These are phyloP conservation scores for Harpalus rubripes DNA, from an alignment of 2,888 invertebrate species.

Conservation along the genomic window DNA sequence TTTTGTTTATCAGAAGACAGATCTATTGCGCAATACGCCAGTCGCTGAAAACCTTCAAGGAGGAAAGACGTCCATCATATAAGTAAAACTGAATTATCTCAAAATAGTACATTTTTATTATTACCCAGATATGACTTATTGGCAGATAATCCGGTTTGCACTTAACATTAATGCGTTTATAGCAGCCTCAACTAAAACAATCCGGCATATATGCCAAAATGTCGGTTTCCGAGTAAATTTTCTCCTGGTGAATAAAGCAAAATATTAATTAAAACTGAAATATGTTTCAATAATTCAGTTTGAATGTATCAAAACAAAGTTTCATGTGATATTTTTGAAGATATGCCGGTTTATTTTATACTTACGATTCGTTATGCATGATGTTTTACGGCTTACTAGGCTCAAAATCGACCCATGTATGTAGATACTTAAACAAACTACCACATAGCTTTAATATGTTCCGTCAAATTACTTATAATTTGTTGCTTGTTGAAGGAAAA, in stretches of 20 bases:
- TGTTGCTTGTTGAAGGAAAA: slow-evolving; percentile 24
- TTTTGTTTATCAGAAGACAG: slow-evolving; percentile 23
- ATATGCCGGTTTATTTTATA: slow-evolving; percentile 44
- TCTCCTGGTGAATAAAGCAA: slow-evolving; percentile 20
- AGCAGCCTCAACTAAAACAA: slow-evolving; percentile 34
- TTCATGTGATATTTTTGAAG: slow-evolving; percentile 35
- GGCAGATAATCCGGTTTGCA: slow-evolving; percentile 27
- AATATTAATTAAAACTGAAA: slow-evolving; percentile 38
- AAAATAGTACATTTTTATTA: slow-evolving; percentile 22
- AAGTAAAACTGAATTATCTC: slow-evolving; percentile 28
- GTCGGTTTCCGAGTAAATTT: slow-evolving; percentile 39
- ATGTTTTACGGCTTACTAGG: slow-evolving; percentile 19
- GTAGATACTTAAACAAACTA: slow-evolving; percentile 38
- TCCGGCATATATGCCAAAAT: slow-evolving; percentile 36
- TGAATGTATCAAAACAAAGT: slow-evolving; percentile 44
- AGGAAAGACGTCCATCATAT: slow-evolving; percentile 22
- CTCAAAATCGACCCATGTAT: slow-evolving; percentile 34
- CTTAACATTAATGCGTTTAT: slow-evolving; percentile 14
- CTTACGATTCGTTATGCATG: slow-evolving; percentile 1
- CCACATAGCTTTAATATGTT: slow-evolving; percentile 43
- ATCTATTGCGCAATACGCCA: slow-evolving; percentile 13
- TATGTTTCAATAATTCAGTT: slow-evolving; percentile 43
- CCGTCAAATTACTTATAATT: slow-evolving; percentile 25
- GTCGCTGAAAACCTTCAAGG: slow-evolving; percentile 29
- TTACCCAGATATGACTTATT: slow-evolving; percentile 31